phyloP scores from a whole-genome alignment of 1,140 invertebrate genomes.

The Apis cerana region DNA sequence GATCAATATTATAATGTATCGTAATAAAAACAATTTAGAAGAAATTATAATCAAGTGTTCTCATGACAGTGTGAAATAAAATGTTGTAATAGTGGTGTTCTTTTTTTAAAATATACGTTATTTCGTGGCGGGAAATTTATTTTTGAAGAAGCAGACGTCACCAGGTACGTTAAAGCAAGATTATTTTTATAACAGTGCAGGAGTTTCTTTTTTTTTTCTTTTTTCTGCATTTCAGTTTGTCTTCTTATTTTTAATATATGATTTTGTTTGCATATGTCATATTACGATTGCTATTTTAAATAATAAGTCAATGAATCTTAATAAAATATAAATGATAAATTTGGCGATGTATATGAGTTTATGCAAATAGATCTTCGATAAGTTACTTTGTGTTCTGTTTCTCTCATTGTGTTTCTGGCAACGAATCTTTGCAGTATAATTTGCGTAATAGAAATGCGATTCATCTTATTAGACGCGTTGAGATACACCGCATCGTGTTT shows the following conservation, averaged over 20 bases:
- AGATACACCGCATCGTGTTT: not conserved
- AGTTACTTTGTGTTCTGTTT: constrained; percentile 10
- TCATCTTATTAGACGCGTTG: constrained; percentile 26
- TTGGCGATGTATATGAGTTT: constrained; percentile 39
- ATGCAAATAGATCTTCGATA: constrained; percentile 34
- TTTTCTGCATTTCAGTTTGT: not conserved
- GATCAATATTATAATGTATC: constrained; percentile 17
- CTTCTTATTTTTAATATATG: not conserved
- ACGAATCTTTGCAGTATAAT: constrained; percentile 26
- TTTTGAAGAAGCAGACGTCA: constrained; percentile 28
- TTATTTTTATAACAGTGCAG: not conserved
- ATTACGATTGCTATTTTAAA: constrained; percentile 31
- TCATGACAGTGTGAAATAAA: constrained; percentile 15
- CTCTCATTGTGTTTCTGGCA: constrained; percentile 27
- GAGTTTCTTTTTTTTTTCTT: not conserved
- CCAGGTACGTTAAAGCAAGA: constrained; percentile 32
- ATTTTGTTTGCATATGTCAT: constrained; percentile 30
- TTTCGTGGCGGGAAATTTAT: constrained; percentile 33
- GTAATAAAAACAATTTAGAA: constrained; percentile 7
- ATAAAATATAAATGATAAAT: constrained; percentile 28
- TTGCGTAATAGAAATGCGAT: constrained; percentile 35
- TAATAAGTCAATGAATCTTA: constrained; percentile 1
- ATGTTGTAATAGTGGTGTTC: constrained; percentile 39
- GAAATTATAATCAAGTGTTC: not conserved
- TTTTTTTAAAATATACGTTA: constrained; percentile 1